Conservation (phyloP, 2,113 vertebrate species). For the Tragelaphus buxtoni region DNA sequence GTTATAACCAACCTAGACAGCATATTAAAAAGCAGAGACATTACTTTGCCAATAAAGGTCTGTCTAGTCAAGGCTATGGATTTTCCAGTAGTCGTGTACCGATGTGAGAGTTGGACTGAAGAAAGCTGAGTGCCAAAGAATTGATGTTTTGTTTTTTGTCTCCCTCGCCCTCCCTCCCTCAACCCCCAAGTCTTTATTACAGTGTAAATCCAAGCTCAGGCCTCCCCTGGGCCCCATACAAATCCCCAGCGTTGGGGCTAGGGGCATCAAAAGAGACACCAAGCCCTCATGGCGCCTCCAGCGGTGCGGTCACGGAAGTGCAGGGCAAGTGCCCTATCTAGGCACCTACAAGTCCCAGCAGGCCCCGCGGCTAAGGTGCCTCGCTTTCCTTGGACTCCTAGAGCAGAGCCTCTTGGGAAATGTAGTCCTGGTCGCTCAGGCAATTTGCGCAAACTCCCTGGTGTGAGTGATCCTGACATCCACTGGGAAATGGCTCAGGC, state of each 20-base stretch:
- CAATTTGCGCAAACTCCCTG: background rate
- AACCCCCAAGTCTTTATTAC: too few relatives aligned
- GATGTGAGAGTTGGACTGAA: background rate
- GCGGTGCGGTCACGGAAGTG: too few relatives aligned
- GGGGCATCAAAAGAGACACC: too few relatives aligned
- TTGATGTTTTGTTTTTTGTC: background rate
- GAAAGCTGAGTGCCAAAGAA: background rate
- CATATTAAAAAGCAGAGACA: too few relatives aligned
- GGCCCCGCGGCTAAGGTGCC: background rate
- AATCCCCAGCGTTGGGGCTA: too few relatives aligned
- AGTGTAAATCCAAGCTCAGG: too few relatives aligned
- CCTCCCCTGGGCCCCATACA: too few relatives aligned
- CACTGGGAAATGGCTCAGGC: slow-evolving; percentile 6
- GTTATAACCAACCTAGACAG: too few relatives aligned
- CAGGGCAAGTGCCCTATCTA: background rate
- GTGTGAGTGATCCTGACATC: background rate
- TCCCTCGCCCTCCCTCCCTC: too few relatives aligned
- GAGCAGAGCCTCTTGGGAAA: slow-evolving; percentile 60
- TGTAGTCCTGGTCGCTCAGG: slow-evolving; percentile 39
- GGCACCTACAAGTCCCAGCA: slow-evolving; percentile 54
- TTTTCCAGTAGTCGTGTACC: background rate
- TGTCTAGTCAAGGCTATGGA: too few relatives aligned
- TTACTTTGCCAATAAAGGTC: too few relatives aligned
- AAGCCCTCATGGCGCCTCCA: too few relatives aligned
- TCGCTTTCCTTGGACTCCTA: background rate